phyloP scores from a whole-genome alignment of 2,113 vertebrate species.

The Zapus hudsonius region DNA sequence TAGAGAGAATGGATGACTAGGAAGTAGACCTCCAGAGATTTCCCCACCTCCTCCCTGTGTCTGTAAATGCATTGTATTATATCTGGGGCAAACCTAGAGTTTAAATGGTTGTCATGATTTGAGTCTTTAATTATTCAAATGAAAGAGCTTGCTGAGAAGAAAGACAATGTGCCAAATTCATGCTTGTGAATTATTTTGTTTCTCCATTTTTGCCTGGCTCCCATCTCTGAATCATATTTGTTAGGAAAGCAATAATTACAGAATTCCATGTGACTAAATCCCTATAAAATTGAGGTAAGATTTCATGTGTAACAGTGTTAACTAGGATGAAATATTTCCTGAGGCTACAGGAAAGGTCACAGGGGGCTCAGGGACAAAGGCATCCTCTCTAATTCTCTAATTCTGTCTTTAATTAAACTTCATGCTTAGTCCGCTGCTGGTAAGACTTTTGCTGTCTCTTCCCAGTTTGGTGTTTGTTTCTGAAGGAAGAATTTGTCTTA shows the following conservation, averaged over 20 bases:
- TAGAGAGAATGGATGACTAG: background rate
- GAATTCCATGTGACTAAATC: constrained; percentile 87
- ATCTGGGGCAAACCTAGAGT: constrained; percentile 69
- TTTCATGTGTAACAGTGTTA: constrained; percentile 85
- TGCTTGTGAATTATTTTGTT: constrained; percentile 73
- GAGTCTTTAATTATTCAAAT: constrained; percentile 86
- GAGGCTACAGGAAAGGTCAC: constrained; percentile 83
- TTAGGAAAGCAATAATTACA: constrained; percentile 78
- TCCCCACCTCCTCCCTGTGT: background rate
- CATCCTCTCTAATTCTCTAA: constrained; percentile 86
- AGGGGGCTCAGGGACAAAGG: constrained; percentile 85
- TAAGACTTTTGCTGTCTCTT: constrained; percentile 61
- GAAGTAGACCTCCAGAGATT: background rate
- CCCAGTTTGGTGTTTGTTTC: constrained; percentile 45
- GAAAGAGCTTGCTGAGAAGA: constrained; percentile 80
- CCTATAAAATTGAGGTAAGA: constrained; percentile 86
- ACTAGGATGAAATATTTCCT: constrained; percentile 87
- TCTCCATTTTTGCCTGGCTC: constrained; percentile 53
- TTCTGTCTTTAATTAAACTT: constrained; percentile 85
- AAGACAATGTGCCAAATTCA: constrained; percentile 78
- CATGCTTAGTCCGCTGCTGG: constrained; percentile 66
- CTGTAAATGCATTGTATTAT: constrained; percentile 65
- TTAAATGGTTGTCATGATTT: constrained; percentile 84
- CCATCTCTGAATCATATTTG: constrained; percentile 68
- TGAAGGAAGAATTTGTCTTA: constrained; percentile 46